Percentiles rank a stretch among this genome's conserved stretches.
These are phyloP conservation scores for Eutolmus rufibarbis DNA, from an alignment of 2,888 invertebrate genomes.

Conservation along the genomic window DNA sequence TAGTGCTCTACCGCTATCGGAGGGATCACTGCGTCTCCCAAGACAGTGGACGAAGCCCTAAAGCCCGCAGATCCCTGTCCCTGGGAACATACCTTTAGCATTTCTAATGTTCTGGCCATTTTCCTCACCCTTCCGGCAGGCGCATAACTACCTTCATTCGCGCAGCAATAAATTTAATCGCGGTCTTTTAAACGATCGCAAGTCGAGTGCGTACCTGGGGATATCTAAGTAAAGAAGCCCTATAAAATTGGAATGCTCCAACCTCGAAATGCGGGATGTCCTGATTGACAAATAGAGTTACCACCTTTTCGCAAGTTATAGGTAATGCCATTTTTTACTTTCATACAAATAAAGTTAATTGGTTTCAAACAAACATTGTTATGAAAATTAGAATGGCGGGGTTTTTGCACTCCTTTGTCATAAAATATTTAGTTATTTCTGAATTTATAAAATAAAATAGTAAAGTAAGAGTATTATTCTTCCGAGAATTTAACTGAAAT, in stretches of 20 bases:
- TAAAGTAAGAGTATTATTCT: neutral
- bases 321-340: too few relatives aligned
- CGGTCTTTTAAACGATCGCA: conserved; percentile 24
- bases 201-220: neutral
- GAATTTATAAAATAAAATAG: too few relatives aligned
- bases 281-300: neutral
- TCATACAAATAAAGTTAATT: too few relatives aligned
- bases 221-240: neutral
- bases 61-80: neutral
- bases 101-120: neutral
- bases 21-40: neutral
- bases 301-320: neutral
- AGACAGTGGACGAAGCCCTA: neutral
- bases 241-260: neutral
- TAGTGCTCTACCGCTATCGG: conserved; percentile 20
- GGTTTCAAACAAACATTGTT: too few relatives aligned
- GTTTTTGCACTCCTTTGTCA: too few relatives aligned
- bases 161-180: conserved; percentile 23
- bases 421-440: too few relatives aligned
- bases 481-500: too few relatives aligned
- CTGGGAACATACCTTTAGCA: neutral
- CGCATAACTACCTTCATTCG: conserved; percentile 16
- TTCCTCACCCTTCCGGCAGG: neutral
- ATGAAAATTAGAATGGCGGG: too few relatives aligned
- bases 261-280: neutral